These are phyloP conservation scores for Atopsyche davidsoni DNA, from an alignment of 1,140 invertebrate genomes.

Conservation along the genomic window DNA sequence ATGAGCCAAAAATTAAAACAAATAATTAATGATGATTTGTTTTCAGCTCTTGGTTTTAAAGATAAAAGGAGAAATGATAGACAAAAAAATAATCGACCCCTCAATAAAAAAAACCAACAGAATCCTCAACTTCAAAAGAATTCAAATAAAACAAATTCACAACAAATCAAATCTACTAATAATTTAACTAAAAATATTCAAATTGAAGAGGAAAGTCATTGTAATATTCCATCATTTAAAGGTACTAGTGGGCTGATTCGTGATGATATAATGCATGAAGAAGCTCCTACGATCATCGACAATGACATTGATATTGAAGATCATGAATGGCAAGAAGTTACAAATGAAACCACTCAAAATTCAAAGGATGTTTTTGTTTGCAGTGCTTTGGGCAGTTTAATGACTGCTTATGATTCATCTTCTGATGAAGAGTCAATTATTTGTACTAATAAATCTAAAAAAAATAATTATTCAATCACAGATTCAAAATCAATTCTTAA, in stretches of 20 bases:
- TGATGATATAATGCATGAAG: constrained; percentile 14
- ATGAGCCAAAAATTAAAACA: neutral
- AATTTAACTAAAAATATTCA: constrained; percentile 27
- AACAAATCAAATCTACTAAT: neutral
- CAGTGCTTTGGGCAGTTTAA: constrained; percentile 47
- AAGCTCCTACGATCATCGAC: constrained; percentile 10
- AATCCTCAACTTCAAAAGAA: constrained; percentile 1
- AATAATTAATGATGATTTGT: neutral
- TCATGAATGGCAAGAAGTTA: constrained; percentile 33
- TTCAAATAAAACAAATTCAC: neutral
- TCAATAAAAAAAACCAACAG: neutral
- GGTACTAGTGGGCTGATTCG: constrained; percentile 34
- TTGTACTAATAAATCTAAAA: constrained; percentile 6
- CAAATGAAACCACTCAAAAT: constrained; percentile 26
- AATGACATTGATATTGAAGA: constrained; percentile 30
- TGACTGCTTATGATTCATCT: constrained; percentile 48
- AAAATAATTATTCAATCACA: constrained; percentile 7
- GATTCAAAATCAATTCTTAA: neutral
- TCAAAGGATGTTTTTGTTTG: constrained; percentile 34
- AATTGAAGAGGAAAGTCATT: constrained; percentile 36
- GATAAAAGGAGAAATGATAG: neutral
- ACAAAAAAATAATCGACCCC: neutral
- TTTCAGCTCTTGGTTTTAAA: constrained; percentile 8
- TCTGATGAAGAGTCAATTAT: constrained; percentile 39
- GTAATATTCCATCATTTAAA: constrained; percentile 37